phyloP scores from a whole-genome alignment of 2,888 invertebrate species.

The Sisyra nigra region DNA sequence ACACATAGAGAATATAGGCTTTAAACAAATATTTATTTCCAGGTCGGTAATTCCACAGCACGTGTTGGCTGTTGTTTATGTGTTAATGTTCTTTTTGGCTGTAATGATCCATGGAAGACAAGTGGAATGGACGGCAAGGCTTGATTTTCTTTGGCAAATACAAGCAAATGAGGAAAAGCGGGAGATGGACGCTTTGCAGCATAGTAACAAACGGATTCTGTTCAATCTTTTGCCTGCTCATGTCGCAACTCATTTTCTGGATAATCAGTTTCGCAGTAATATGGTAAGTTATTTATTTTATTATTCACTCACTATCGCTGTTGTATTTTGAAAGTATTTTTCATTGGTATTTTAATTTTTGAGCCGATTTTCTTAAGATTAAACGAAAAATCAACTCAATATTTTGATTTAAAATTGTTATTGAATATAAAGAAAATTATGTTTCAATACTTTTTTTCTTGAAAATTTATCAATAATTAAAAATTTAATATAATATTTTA shows the following conservation, averaged over 20 bases:
- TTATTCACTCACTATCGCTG: conserved; percentile 1
- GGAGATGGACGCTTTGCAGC: conserved; percentile 85
- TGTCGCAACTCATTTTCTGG: conserved; percentile 82
- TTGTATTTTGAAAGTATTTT: background rate
- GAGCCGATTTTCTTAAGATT: too few relatives aligned
- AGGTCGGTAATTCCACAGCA: conserved; percentile 62
- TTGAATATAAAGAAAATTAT: too few relatives aligned
- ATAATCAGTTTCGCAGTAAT: conserved; percentile 75
- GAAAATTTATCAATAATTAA: too few relatives aligned
- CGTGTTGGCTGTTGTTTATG: conserved; percentile 60
- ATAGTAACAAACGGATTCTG: conserved; percentile 73
- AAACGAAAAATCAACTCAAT: too few relatives aligned
- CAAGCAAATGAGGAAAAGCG: conserved; percentile 82
- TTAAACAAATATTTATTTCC: conserved; percentile 13
- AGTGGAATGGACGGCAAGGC: conserved; percentile 82
- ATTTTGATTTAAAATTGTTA: too few relatives aligned
- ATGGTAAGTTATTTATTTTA: conserved; percentile 39
- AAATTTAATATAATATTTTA: too few relatives aligned
- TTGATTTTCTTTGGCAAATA: conserved; percentile 69
- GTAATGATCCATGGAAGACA: conserved; percentile 69
- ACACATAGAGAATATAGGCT: background rate
- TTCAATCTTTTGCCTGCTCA: conserved; percentile 83
- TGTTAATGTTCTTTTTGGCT: conserved; percentile 66
- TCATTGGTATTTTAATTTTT: too few relatives aligned
- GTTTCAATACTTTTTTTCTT: too few relatives aligned